Base-by-base conservation (phyloP, 2,113 vertebrate genomes). In the Grammomys surdaster region DNA sequence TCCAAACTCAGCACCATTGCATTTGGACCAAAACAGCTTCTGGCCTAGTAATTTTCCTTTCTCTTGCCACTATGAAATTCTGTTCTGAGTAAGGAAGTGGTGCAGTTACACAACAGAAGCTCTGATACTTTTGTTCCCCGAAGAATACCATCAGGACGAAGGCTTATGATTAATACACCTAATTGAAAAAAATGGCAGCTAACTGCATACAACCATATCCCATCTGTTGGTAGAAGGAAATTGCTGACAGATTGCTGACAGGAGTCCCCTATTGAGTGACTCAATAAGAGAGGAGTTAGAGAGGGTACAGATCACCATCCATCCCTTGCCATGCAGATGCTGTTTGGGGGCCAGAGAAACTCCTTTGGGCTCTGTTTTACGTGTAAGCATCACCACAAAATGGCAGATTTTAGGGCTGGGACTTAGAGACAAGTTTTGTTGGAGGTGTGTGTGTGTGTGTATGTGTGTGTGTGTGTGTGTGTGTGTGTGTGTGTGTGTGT, bases 101-200 rank as follows among this genome's bases (percentile, higher is more conserved):
- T 95, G 97, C 98, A 89, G 97, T 97, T 90, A 70, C 65, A 93
- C 96, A 98, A 98, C 94, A 98, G 98, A 98, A 97, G 75, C 96
- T 95, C 92, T 95, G 91, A n/a, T 96, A 91, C 97, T 94, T 96
- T 97, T 93, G 91, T 93, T 65, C 0, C 67, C 81, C 94, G 87
- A 98, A 98, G 96, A 98, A 98, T 98, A 95, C 97, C 96, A 97
- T 98, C 94, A 98, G 96, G 98, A 98, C 0, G 77, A 91, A 97
- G 97, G 96, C 98, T 99, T 99, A 97, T 99, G 98, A 99, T 99
- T 99, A 99, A 99, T 99, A 98, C 63, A 80, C 96, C 98, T 98
- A 99, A 99, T 99, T 98, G 98, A 98, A 98, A 98, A 98, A 98
- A 98, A 98, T 98, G 98, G 98, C 98, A 98, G 98, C 97, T 98